A percentile compares a stretch with the other conserved stretches of the same genome.
Conservation (phyloP, 2,113 vertebrate genomes). For the Empidonax alnorum region DNA sequence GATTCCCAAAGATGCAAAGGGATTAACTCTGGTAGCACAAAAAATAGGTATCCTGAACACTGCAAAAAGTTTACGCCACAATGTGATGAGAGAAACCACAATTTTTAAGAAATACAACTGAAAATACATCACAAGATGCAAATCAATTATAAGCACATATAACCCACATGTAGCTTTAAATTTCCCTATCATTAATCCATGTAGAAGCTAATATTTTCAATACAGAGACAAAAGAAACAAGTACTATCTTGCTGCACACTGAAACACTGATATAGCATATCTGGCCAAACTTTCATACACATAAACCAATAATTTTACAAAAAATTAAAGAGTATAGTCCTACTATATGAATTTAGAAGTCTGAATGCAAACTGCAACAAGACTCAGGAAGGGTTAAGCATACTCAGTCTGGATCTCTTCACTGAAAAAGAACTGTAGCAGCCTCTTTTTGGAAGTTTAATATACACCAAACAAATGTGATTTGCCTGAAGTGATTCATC, state of each 20-base stretch:
- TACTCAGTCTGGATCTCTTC: not conserved
- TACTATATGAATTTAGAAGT: not conserved
- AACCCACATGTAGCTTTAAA: not conserved
- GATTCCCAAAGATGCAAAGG: not conserved
- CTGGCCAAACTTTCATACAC: not conserved
- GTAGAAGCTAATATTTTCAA: not conserved
- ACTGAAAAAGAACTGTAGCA: not conserved
- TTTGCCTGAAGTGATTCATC: not conserved
- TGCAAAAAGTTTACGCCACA: not conserved
- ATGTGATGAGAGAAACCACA: not conserved
- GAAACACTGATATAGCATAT: not conserved
- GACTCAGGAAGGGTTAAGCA: not conserved
- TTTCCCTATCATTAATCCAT: not conserved
- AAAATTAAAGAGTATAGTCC: not conserved
- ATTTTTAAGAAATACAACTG: not conserved
- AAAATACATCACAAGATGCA: not conserved
- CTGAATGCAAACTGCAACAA: not conserved
- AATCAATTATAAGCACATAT: not conserved
- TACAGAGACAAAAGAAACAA: not conserved
- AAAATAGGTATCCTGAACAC: not conserved
- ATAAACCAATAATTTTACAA: not conserved
- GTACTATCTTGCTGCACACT: not conserved
- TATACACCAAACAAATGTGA: not conserved
- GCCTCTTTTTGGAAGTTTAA: not conserved
- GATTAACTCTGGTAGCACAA: not conserved